Percentiles rank a stretch among this genome's conserved stretches.
These are phyloP conservation scores for Chalcosyrphus nemorum DNA, from an alignment of 2,888 invertebrate species.

Conservation along the genomic window DNA sequence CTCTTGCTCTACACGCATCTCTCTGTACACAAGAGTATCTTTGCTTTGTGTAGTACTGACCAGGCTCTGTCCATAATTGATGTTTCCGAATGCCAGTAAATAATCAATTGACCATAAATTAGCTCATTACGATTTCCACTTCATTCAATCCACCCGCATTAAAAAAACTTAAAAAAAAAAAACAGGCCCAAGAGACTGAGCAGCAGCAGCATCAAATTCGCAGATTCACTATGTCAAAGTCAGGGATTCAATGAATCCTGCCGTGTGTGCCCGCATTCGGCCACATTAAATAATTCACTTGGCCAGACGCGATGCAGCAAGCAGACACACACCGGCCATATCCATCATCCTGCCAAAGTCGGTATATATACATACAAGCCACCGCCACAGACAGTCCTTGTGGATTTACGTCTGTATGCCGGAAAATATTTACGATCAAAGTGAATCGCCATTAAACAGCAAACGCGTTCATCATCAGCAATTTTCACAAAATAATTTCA, in stretches of 20 bases:
- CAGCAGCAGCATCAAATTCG: conserved; percentile 29
- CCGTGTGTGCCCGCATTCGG: conserved; percentile 60
- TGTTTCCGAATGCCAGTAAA: conserved; percentile 82
- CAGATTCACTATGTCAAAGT: conserved; percentile 52
- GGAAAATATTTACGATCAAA: conserved; percentile 74
- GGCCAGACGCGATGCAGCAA: conserved; percentile 67
- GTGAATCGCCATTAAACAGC: conserved; percentile 72
- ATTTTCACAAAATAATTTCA: conserved; percentile 73
- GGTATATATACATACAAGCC: conserved; percentile 1
- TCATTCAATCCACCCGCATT: conserved; percentile 73
- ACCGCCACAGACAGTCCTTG: conserved; percentile 48
- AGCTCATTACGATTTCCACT: conserved; percentile 79
- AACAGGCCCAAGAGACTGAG: neutral
- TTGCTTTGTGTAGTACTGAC: conserved; percentile 42
- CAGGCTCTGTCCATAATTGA: conserved; percentile 78
- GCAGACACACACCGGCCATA: conserved; percentile 52
- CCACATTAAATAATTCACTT: conserved; percentile 73
- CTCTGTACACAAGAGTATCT: too few species aligned
- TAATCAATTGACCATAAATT: conserved; percentile 82
- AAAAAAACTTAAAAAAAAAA: conserved; percentile 8
- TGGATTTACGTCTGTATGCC: conserved; percentile 67
- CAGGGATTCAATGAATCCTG: conserved; percentile 65
- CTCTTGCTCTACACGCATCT: neutral
- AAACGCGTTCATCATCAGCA: conserved; percentile 73
- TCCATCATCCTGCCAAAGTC: conserved; percentile 70